Evolutionary conservation across 2,113 vertebrate species (phyloP).

Genomic region (Peromyscus leucopus): DNA sequence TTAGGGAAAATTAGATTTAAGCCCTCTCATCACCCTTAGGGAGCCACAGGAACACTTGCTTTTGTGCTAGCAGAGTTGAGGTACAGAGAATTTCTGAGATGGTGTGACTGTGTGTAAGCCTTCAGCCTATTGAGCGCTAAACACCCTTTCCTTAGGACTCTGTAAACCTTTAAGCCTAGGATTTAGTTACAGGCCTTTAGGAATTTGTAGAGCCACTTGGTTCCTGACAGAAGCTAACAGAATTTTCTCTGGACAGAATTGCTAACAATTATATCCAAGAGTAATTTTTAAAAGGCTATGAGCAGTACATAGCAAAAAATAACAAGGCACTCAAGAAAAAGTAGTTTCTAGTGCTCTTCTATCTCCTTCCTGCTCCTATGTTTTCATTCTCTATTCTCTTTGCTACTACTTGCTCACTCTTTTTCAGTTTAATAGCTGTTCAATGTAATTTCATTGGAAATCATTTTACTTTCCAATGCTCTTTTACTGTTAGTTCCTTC

Average conservation of each 20-base stretch:
- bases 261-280: not conserved
- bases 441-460: not conserved
- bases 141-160: not conserved
- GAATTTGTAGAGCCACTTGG: not conserved
- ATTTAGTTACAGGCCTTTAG: not conserved
- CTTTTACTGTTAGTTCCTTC: not conserved
- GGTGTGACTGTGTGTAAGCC: not conserved
- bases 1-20: not conserved
- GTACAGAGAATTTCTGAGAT: not conserved
- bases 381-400: not conserved
- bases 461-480: not conserved
- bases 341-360: not conserved
- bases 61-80: not conserved
- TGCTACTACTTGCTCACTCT: not conserved
- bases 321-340: not conserved
- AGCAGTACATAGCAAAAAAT: not conserved
- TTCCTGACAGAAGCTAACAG: conserved; percentile 1
- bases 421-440: not conserved
- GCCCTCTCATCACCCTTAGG: not conserved
- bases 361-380: not conserved
- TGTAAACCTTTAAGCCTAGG: conserved; percentile 11
- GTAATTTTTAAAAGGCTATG: not conserved
- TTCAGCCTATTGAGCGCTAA: not conserved
- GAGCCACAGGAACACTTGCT: not conserved
- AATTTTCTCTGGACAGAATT: not conserved